Conservation (phyloP, 2,113 vertebrate genomes). For the Pelmatolapia mariae region DNA sequence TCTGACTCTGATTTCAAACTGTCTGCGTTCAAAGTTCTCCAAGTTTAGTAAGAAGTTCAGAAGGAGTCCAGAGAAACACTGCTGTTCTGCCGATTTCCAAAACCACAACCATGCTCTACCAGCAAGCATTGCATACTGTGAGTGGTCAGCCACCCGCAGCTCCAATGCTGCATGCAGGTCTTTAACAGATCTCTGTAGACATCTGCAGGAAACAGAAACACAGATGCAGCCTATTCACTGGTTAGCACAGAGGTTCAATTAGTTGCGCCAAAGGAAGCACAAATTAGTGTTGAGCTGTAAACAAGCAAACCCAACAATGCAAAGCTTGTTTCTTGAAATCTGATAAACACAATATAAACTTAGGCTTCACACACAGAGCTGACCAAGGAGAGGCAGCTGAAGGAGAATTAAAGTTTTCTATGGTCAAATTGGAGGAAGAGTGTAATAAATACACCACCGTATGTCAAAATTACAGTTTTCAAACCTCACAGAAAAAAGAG, state of each 20-base stretch:
- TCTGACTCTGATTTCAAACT: neutral
- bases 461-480: neutral
- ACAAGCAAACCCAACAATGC: neutral
- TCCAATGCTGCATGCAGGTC: neutral
- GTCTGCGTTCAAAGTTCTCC: neutral
- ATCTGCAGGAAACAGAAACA: neutral
- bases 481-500: accelerated
- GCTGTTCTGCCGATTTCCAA: neutral
- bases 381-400: neutral
- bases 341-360: neutral
- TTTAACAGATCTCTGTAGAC: neutral
- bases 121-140: neutral
- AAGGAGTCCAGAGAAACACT: neutral
- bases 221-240: neutral
- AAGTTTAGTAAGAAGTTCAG: neutral
- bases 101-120: neutral
- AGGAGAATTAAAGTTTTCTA: neutral
- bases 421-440: neutral
- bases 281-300: neutral
- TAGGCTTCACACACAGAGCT: accelerated
- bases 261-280: accelerated
- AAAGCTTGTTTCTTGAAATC: neutral
- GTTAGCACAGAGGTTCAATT: neutral
- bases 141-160: neutral
- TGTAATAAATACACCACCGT: neutral